These are phyloP conservation scores for Drosophila niveifrons DNA, from an alignment of 2,888 invertebrate genomes.

Conservation along the genomic window DNA sequence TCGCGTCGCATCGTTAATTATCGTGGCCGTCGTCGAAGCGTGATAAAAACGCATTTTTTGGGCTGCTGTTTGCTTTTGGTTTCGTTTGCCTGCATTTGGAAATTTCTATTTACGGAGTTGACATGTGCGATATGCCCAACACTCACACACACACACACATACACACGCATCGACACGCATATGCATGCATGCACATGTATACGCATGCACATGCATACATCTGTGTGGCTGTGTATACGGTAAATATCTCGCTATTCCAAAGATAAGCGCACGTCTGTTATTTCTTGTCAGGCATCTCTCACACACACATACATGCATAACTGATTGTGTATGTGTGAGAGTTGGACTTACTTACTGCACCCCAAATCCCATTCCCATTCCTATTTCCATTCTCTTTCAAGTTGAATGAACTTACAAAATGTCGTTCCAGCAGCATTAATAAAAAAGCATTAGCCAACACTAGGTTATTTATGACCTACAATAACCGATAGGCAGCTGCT, in stretches of 20 bases:
- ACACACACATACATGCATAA: conserved; percentile 8
- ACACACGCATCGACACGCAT: conserved; percentile 1
- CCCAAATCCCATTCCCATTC: conserved; percentile 22
- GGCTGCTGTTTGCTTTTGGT: conserved; percentile 17
- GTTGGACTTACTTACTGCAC: conserved; percentile 28
- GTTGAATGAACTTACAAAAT: conserved; percentile 71
- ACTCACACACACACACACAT: conserved; percentile 7
- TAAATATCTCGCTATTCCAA: conserved; percentile 33
- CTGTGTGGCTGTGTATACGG: conserved; percentile 28
- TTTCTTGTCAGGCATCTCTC: conserved; percentile 22
- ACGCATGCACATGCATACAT: neutral
- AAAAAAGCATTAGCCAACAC: conserved; percentile 11
- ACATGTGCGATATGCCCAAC: conserved; percentile 56
- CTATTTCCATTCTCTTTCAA: conserved; percentile 36
- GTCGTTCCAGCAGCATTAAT: conserved; percentile 20
- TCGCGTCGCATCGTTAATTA: conserved; percentile 46
- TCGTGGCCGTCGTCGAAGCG: conserved; percentile 39
- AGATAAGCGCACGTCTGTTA: conserved; percentile 53
- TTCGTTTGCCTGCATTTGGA: conserved; percentile 57
- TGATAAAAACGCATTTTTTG: conserved; percentile 59
- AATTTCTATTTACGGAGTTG: conserved; percentile 71
- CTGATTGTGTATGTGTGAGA: conserved; percentile 30
- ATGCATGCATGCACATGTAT: neutral
- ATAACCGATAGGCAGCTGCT: conserved; percentile 40
- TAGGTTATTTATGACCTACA: conserved; percentile 65